Conservation (phyloP, 2,888 invertebrate genomes). For the Brachyptera risi region DNA sequence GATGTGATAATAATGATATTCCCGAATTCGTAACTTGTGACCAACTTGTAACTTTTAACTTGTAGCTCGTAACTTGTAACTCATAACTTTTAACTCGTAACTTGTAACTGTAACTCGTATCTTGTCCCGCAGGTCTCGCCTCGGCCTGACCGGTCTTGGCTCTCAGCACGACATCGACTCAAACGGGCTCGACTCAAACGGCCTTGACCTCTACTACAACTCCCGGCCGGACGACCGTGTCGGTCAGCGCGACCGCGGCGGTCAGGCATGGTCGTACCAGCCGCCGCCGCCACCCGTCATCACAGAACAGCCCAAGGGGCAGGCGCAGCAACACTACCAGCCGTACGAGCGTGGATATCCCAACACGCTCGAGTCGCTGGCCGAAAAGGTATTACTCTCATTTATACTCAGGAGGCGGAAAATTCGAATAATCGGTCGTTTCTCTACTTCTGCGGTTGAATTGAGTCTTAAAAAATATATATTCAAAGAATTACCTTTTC, state of each 20-base stretch:
- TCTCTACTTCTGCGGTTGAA: no score
- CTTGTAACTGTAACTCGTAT: neutral
- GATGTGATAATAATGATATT: no score
- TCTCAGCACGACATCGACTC: conserved; percentile 46
- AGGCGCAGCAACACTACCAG: conserved; percentile 70
- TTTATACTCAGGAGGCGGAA: no score
- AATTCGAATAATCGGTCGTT: no score
- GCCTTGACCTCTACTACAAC: conserved; percentile 72
- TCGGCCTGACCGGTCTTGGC: conserved; percentile 62
- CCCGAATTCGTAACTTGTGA: no score
- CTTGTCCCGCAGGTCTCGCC: conserved; percentile 43
- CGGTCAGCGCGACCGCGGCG: conserved; percentile 49
- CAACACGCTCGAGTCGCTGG: conserved; percentile 84
- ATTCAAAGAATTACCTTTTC: no score
- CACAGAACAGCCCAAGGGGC: conserved; percentile 80
- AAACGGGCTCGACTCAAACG: conserved; percentile 47
- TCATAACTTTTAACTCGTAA: neutral
- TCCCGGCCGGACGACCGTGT: conserved; percentile 57
- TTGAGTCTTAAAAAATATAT: no score
- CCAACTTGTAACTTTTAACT: no score
- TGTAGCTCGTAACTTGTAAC: no score
- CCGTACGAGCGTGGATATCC: conserved; percentile 83
- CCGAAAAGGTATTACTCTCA: conserved; percentile 63
- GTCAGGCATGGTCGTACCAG: conserved; percentile 57
- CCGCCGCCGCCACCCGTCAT: conserved; percentile 82